phyloP scores from a whole-genome alignment of 2,797 vertebrate genomes.

The Pipistrellus pygmaeus region DNA sequence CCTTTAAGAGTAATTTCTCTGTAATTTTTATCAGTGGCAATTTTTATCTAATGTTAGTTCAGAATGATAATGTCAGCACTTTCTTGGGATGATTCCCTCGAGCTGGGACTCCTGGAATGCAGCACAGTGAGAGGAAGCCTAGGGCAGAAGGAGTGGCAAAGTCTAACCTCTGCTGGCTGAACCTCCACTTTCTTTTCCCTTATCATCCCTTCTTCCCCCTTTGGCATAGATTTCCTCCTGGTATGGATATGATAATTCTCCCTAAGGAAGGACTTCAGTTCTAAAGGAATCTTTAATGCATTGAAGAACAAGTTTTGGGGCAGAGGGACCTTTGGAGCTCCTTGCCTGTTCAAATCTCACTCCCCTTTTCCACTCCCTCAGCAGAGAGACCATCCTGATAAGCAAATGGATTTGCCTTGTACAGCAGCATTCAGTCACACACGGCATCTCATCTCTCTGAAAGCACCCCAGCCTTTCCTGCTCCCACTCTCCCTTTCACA shows the following conservation, averaged over 20 bases:
- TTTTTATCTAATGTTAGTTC: constrained; percentile 31
- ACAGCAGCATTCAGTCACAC: not conserved
- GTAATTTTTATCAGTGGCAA: constrained; percentile 47
- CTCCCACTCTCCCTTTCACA: not conserved
- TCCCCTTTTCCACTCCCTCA: not conserved
- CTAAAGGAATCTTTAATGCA: not conserved
- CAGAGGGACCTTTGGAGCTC: not conserved
- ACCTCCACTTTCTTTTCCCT: not conserved
- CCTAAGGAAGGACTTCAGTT: not conserved
- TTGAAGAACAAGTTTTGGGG: not conserved
- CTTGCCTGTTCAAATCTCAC: not conserved
- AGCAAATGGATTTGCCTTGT: not conserved
- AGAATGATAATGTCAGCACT: not conserved
- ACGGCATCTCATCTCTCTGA: not conserved
- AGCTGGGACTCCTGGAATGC: not conserved
- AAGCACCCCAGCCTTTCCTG: not conserved
- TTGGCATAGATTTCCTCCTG: not conserved
- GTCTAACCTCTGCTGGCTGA: not conserved
- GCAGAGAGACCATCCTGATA: not conserved
- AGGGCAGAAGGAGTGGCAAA: not conserved
- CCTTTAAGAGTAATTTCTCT: constrained; percentile 51
- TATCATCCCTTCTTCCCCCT: not conserved
- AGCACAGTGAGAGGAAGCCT: not conserved
- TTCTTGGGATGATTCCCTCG: not conserved
- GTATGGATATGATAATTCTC: not conserved